A percentile compares a stretch with the other conserved stretches of the same genome.
phyloP scores from a whole-genome alignment of 1,140 invertebrate species.

The Drosophila sproati region DNA sequence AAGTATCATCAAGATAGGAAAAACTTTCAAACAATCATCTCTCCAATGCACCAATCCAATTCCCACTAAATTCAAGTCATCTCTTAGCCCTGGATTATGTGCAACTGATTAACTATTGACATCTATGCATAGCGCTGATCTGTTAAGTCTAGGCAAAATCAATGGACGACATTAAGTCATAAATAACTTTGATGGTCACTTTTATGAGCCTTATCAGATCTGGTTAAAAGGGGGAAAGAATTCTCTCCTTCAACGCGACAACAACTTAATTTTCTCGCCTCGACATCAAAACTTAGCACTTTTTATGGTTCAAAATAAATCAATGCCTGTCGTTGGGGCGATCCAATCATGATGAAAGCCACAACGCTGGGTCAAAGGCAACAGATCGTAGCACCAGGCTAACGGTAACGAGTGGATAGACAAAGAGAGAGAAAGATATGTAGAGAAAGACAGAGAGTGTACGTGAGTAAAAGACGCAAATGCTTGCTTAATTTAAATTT shows the following conservation, averaged over 20 bases:
- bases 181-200: conserved; percentile 73
- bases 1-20: conserved; percentile 2
- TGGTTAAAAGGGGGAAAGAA: conserved; percentile 8
- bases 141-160: conserved; percentile 57
- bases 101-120: conserved; percentile 55
- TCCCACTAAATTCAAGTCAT: conserved; percentile 12
- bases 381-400: conserved; percentile 54
- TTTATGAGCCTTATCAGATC: conserved; percentile 68
- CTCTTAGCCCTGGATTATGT: conserved; percentile 5
- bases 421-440: conserved; percentile 22
- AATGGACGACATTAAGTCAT: conserved; percentile 46
- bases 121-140: conserved; percentile 47
- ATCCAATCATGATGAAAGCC: conserved; percentile 62
- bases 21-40: not conserved
- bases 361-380: conserved; percentile 73
- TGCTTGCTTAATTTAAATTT: conserved; percentile 80
- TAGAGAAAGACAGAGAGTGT: not conserved
- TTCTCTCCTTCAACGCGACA: conserved; percentile 33
- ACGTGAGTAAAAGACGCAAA: conserved; percentile 5
- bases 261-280: conserved; percentile 82
- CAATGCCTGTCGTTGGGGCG: conserved; percentile 51
- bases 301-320: conserved; percentile 71
- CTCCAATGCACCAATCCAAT: conserved; percentile 2
- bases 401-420: conserved; percentile 57
- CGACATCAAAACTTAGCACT: conserved; percentile 52